These are phyloP conservation scores for Sardina pilchardus DNA, from an alignment of 2,113 vertebrate genomes.

Conservation along the genomic window DNA sequence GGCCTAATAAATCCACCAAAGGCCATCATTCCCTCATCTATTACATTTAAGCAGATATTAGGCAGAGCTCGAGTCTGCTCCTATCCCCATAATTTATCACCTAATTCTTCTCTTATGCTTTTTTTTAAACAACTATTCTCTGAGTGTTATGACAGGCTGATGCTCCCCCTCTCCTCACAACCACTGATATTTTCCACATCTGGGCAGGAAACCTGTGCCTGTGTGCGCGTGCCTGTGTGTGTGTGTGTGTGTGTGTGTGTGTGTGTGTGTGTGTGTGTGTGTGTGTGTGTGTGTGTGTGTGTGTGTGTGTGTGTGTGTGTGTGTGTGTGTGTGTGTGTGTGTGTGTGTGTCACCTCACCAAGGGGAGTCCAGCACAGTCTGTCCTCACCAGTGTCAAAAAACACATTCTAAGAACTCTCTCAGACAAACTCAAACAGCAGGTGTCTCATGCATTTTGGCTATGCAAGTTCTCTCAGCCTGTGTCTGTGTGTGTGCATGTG, in stretches of 20 bases:
- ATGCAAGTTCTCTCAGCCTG: not conserved
- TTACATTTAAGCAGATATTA: not conserved
- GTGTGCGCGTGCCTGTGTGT: not conserved
- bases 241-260: not conserved
- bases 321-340: too few relatives aligned
- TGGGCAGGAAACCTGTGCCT: constrained; percentile 33
- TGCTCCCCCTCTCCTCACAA: constrained; percentile 24
- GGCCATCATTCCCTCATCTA: not conserved
- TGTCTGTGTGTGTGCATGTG: not conserved
- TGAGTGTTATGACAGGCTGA: constrained; percentile 13
- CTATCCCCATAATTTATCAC: not conserved
- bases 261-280: too few relatives aligned
- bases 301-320: too few relatives aligned
- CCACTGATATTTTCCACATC: constrained; percentile 47
- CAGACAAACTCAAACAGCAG: not conserved
- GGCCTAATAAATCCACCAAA: not conserved
- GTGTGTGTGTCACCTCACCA: not conserved
- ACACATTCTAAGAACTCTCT: not conserved
- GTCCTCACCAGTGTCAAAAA: not conserved
- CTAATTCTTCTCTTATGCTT: not conserved
- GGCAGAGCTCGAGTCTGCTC: not conserved
- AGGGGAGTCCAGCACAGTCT: constrained; percentile 14
- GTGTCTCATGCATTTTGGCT: not conserved
- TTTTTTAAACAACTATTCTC: not conserved
- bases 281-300: too few relatives aligned